Conservation (phyloP, 2,113 vertebrate genomes). For the Edolisoma coerulescens region DNA sequence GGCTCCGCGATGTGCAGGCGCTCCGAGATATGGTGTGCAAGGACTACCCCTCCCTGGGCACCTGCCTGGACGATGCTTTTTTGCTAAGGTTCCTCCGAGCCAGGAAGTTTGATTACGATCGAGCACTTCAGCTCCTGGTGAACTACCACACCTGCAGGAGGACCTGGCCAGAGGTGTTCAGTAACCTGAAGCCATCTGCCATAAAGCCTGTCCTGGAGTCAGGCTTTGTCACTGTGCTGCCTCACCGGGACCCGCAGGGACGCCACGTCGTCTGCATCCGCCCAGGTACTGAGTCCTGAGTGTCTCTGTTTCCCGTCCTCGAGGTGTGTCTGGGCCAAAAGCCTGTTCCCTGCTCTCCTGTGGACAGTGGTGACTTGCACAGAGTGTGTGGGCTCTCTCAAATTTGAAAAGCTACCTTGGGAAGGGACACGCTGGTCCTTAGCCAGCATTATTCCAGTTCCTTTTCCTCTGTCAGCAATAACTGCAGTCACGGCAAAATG, state of each 20-base stretch:
- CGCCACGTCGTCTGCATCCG: slow-evolving; percentile 90
- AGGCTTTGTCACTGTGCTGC: slow-evolving; percentile 94
- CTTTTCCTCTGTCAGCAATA: background rate
- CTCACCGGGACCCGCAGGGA: slow-evolving; percentile 84
- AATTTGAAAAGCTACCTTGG: background rate
- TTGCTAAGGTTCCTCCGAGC: slow-evolving; percentile 94
- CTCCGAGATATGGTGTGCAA: slow-evolving; percentile 96
- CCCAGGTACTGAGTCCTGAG: slow-evolving; percentile 76
- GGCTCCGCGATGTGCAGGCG: slow-evolving; percentile 92
- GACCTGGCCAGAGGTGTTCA: slow-evolving; percentile 95
- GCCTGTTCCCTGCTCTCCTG: background rate
- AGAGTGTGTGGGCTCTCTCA: background rate
- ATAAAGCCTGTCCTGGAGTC: slow-evolving; percentile 88
- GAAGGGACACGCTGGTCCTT: background rate
- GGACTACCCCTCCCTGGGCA: slow-evolving; percentile 87
- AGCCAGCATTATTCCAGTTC: background rate
- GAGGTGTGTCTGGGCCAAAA: background rate
- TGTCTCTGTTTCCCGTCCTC: background rate
- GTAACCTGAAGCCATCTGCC: slow-evolving; percentile 87
- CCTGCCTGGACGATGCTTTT: slow-evolving; percentile 89
- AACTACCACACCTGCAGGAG: slow-evolving; percentile 91
- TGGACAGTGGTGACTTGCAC: background rate
- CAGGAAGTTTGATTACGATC: slow-evolving; percentile 96
- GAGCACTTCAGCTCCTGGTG: slow-evolving; percentile 91
- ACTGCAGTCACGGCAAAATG: background rate